phyloP scores from a whole-genome alignment of 2,113 vertebrate genomes.

The Myrmecophaga tridactyla region DNA sequence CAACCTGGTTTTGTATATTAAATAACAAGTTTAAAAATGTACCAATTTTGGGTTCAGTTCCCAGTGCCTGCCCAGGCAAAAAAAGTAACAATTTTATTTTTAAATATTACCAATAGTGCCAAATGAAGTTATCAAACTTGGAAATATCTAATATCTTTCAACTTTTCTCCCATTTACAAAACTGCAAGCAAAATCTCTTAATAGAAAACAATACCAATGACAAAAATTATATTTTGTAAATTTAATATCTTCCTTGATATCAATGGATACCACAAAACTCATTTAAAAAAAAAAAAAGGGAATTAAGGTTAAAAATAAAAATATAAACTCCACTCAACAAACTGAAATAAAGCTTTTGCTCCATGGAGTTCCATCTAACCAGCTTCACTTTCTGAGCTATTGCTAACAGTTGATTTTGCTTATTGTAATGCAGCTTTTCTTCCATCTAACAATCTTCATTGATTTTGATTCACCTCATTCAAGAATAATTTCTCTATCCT shows the following conservation, averaged over 20 bases:
- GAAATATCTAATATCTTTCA: not conserved
- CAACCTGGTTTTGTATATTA: not conserved
- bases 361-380: not conserved
- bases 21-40: constrained; percentile 23
- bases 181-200: not conserved
- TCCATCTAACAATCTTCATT: not conserved
- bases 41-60: too few relatives aligned
- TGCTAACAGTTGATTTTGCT: not conserved
- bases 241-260: not conserved
- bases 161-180: not conserved
- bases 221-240: constrained; percentile 21
- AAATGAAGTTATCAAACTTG: constrained; percentile 24
- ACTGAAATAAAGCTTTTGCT: not conserved
- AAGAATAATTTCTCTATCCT: constrained; percentile 26
- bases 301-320: not conserved
- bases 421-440: not conserved
- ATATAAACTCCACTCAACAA: not conserved
- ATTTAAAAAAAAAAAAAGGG: constrained; percentile 27
- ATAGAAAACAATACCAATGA: not conserved
- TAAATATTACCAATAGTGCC: not conserved
- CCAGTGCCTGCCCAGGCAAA: too few relatives aligned
- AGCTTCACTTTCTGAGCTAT: not conserved
- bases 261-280: not conserved
- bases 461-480: not conserved
- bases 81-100: constrained; percentile 31